Evolutionary conservation across 2,888 invertebrate genomes (phyloP), one percentile per base, ranked within the genome.

Genomic region (Heliconius hortense): DNA sequence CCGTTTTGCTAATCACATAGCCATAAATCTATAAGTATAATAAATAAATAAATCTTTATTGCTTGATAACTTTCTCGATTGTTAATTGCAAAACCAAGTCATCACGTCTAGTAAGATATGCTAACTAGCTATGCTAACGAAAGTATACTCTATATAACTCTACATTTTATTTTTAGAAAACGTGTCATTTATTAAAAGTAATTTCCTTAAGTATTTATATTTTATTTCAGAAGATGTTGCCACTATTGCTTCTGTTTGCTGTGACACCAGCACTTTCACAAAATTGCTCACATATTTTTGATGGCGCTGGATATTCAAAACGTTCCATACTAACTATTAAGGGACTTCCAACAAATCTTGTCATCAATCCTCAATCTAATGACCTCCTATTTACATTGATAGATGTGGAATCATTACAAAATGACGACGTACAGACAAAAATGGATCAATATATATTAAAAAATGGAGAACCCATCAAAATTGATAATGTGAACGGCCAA

Each of bases 401-500:
- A 43, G 93, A 94, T 74, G 78, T 93, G 72, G 90, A 92, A 21
- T 87, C 90, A 10, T 79, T 93, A 35, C 89, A 91, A 80, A 82
- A 92, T n/a, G 92, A 93, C 28, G 83, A 90, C 7, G 85, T 90
- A 1, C 93, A 93, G 78, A 94, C 94, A 0, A 89, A 86, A 85
- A 94, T 94, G 94, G 93, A 93, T 53, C 93, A 93, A 77, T 93
- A 92, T 31, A 78, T 92, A 1, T 77, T 93, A 2, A 87, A 87
- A 76, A 82, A 89, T 21, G 87, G 89, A 31, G 83, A 83, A 77
- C 88, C 90, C 0, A 87, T 89, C 3, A 89, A 88, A 86, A 87
- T 93, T 53, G 88, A 90, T 13, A 89, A 90, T 73, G 80, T 93
- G 0, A 89, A 89, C 2, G 94, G 93, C 0, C 94, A 94, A 83